A percentile compares a stretch with the other conserved stretches of the same genome.
phyloP scores from a whole-genome alignment of 2,797 vertebrate genomes.

The Podarcis siculus region DNA sequence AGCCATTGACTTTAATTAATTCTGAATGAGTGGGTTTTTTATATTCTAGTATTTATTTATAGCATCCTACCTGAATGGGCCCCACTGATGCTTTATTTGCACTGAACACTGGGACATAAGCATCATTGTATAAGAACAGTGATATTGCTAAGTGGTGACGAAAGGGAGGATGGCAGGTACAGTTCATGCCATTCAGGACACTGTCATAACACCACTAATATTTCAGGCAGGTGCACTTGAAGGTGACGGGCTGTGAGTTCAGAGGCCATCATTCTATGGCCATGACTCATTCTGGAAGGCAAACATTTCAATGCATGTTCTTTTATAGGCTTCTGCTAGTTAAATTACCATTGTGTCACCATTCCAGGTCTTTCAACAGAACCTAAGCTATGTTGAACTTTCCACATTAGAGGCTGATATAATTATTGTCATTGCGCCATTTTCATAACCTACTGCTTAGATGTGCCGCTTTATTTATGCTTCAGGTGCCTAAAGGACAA shows the following conservation, averaged over 20 bases:
- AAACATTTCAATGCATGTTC: background rate
- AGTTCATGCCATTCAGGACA: background rate
- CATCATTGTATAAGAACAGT: too few relatives aligned
- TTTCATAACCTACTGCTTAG: constrained; percentile 27
- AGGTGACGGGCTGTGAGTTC: background rate
- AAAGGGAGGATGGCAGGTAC: too few relatives aligned
- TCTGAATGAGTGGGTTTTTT: too few relatives aligned
- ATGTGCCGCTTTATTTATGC: constrained; percentile 35
- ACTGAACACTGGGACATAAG: too few relatives aligned
- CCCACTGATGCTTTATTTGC: too few relatives aligned
- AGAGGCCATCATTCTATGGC: background rate
- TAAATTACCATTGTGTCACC: background rate
- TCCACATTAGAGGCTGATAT: background rate
- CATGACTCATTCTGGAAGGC: background rate
- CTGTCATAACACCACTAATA: too few relatives aligned
- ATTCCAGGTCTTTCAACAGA: background rate
- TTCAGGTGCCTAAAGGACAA: constrained; percentile 78
- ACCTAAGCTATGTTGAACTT: background rate
- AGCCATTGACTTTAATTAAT: too few relatives aligned
- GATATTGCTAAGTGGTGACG: too few relatives aligned
- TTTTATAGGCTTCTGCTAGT: background rate
- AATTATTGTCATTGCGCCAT: background rate
- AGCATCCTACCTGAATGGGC: too few relatives aligned
- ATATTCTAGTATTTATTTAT: too few relatives aligned
- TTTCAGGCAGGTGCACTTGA: too few relatives aligned